Percentiles rank a stretch among this genome's conserved stretches.
phyloP scores from a whole-genome alignment of 2,113 vertebrate genomes.

The Neogobius melanostomus region DNA sequence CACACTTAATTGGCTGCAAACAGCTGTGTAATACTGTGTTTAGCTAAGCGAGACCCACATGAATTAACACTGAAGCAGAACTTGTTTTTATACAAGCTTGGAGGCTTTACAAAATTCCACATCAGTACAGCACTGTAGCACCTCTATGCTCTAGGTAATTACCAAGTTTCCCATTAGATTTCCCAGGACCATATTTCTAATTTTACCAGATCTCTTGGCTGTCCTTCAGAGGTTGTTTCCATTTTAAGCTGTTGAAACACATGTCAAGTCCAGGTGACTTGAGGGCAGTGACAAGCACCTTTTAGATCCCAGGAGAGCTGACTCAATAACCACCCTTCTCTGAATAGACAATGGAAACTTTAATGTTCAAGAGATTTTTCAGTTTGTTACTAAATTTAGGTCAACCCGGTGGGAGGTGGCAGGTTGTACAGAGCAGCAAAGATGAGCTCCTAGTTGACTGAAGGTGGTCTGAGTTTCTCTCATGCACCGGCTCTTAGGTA shows the following conservation, averaged over 20 bases:
- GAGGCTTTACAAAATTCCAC: constrained; percentile 15
- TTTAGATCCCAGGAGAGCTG: constrained; percentile 46
- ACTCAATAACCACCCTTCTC: constrained; percentile 55
- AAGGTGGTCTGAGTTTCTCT: constrained; percentile 81
- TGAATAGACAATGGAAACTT: constrained; percentile 71
- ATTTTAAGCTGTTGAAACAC: constrained; percentile 15
- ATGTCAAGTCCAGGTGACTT: constrained; percentile 47
- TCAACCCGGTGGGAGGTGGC: constrained; percentile 62
- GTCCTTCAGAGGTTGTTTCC: constrained; percentile 11
- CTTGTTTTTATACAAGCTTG: constrained; percentile 12
- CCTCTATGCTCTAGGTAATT: constrained; percentile 6
- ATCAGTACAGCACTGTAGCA: constrained; percentile 3
- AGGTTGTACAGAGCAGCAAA: constrained; percentile 76
- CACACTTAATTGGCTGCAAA: not conserved
- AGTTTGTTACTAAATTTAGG: constrained; percentile 83
- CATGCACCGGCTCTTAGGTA: constrained; percentile 82
- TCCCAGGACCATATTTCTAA: constrained; percentile 12
- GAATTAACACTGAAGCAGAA: constrained; percentile 5
- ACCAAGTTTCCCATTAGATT: constrained; percentile 13
- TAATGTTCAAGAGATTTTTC: constrained; percentile 79
- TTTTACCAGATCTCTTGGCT: constrained; percentile 18
- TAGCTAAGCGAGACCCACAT: constrained; percentile 4
- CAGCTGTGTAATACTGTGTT: constrained; percentile 11
- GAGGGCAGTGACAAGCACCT: constrained; percentile 31
- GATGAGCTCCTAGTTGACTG: constrained; percentile 77